Conservation (phyloP, 2,888 invertebrate species). For the Cephus rjabovi region DNA sequence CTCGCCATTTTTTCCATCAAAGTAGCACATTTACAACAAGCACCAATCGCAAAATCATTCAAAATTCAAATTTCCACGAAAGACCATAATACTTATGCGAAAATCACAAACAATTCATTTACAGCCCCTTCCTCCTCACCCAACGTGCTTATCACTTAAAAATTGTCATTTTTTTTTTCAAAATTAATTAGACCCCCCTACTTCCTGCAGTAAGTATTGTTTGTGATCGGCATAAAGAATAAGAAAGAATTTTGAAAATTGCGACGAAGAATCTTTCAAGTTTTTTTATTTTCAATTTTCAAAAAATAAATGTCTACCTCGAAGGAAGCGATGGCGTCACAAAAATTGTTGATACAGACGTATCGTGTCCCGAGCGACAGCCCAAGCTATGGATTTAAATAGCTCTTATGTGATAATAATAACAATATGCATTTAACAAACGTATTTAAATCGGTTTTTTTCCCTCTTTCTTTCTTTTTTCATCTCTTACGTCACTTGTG, state of each 20-base stretch:
- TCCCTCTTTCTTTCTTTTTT: slow-evolving; percentile 8
- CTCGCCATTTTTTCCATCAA: background rate
- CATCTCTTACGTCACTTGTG: slow-evolving; percentile 8
- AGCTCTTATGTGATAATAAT: slow-evolving; percentile 50
- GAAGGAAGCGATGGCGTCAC: background rate
- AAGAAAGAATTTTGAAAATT: background rate
- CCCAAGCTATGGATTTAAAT: slow-evolving; percentile 46
- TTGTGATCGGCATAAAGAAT: background rate
- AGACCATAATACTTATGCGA: background rate
- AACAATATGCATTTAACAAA: slow-evolving; percentile 54
- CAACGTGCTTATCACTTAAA: background rate
- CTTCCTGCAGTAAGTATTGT: background rate
- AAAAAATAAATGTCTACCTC: background rate
- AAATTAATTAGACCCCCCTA: no score
- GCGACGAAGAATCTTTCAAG: background rate
- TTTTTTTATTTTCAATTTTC: no score
- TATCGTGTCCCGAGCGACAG: slow-evolving; percentile 46
- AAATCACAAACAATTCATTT: background rate
- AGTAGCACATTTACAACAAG: background rate
- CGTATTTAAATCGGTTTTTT: slow-evolving; percentile 48
- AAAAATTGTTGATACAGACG: background rate
- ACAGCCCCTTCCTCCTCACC: background rate
- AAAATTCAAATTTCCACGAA: background rate
- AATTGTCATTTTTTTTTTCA: background rate
- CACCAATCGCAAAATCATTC: background rate